Percentiles rank a stretch among this genome's conserved stretches.
Evolutionary conservation across 2,113 vertebrate genomes (phyloP).

Genomic region (Stegostoma tigrinum): DNA sequence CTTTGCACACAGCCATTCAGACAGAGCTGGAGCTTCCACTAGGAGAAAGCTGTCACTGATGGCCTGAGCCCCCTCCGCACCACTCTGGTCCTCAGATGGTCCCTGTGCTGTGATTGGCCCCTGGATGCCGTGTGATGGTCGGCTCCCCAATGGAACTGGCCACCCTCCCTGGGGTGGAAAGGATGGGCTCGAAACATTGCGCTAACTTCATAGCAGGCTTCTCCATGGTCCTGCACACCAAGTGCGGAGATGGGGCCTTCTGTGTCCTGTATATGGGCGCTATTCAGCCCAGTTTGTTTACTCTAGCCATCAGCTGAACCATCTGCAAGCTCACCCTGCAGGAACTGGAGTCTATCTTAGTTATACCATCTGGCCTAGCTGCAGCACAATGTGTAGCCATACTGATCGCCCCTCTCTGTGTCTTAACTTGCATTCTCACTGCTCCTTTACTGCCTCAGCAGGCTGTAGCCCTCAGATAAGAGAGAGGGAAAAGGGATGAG

Average conservation of each 20-base stretch:
- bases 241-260: neutral
- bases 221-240: neutral
- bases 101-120: neutral
- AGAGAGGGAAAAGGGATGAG: neutral
- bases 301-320: neutral
- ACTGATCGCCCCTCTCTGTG: neutral
- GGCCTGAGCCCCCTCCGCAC: too few species aligned
- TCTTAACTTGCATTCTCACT: neutral
- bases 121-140: neutral
- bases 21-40: neutral
- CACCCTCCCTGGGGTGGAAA: neutral
- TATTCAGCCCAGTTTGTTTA: neutral
- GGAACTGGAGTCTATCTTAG: neutral
- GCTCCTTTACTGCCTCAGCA: too few species aligned
- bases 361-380: neutral
- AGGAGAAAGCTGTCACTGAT: neutral
- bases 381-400: neutral
- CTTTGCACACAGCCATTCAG: neutral
- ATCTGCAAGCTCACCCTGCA: neutral
- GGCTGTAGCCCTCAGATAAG: neutral
- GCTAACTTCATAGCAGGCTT: neutral
- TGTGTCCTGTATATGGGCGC: too few species aligned
- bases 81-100: neutral
- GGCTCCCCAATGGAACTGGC: too few species aligned
- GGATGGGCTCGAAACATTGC: neutral